Base-by-base conservation (phyloP, 1,140 invertebrate species). In the Drosophila lacertosa region DNA sequence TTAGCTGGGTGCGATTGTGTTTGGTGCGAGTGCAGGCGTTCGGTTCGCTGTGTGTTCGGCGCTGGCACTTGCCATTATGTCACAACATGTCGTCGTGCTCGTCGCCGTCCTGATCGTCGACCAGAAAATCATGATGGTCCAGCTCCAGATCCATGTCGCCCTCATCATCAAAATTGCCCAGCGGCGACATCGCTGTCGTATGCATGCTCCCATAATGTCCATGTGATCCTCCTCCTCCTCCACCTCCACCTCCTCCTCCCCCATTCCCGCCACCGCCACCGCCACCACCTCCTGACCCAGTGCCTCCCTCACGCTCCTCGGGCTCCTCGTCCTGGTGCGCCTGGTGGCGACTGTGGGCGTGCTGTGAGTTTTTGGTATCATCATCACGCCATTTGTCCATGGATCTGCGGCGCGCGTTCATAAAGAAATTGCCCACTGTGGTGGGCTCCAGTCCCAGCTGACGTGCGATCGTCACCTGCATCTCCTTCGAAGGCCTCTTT, bases 381-480 rank as follows among this genome's bases (percentile, higher is more conserved):
- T 99, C 98, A 91, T 99, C 98, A 91, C 98, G 97, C 98, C 98
- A 99, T 91, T 99, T 99, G 92, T 99, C 99, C 95, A 99, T 98
- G 2, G 98, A 98, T 54, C 99, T 94, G 75, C 99, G 94, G 51
- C 99, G 93, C 22, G 99, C 99, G 92, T 99, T 99, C 99, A 99
- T 99, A 93, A 99, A 99, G 94, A 99, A 99, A 92, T 99, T 99
- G 24, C 98, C 98, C 13, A 99, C 99, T 13, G 99, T 99, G 33
- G 98, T 99, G 16, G 98, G 97, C 92, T 99, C 98, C 58, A 99
- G 94, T 68, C 98, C 98, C 76, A 99, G 93, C 91, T 99, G 98
- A 77, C 99, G 94, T 26, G 98, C 98, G 93, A 99, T 99, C 73
- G 98, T 99, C 77, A 99, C 97, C 93, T 99, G 99, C 98, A 99